These are phyloP conservation scores for Mormyrops boulengeri DNA, from an alignment of 2,797 vertebrate species.

Conservation along the genomic window DNA sequence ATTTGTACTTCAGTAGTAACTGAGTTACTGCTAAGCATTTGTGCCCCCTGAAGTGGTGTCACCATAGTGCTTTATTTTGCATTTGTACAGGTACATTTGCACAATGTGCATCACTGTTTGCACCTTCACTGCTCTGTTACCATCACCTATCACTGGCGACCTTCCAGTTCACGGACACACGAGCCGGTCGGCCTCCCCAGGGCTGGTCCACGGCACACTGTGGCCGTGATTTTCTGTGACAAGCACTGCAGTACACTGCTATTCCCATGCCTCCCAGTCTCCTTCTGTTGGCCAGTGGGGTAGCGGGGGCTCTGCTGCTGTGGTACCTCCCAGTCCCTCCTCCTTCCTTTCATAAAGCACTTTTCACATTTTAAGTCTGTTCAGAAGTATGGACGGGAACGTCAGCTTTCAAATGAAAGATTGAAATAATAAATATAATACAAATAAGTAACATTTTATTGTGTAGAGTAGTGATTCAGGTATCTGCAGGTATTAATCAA, in stretches of 20 bases:
- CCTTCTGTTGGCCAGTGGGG: not conserved
- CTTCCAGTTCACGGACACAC: conserved; percentile 32
- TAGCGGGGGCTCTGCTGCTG: not conserved
- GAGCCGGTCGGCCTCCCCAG: not conserved
- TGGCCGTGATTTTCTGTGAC: not conserved
- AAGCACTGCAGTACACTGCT: conserved; percentile 18
- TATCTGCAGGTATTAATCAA: not conserved
- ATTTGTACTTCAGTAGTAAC: not conserved
- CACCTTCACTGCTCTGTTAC: not conserved
- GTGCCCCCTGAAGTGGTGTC: not conserved
- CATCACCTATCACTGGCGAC: not conserved
- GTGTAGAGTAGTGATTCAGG: not conserved
- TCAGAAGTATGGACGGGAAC: not conserved
- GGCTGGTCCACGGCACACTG: conserved; percentile 31
- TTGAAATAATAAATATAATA: not conserved
- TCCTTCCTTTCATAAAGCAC: not conserved
- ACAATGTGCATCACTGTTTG: not conserved
- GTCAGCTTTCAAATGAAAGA: not conserved
- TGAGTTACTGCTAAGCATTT: not conserved
- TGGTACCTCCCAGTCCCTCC: not conserved
- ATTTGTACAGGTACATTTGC: not conserved
- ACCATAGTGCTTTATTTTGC: not conserved
- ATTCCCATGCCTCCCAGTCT: not conserved
- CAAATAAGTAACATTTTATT: not conserved
- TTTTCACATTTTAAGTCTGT: not conserved